phyloP scores from a whole-genome alignment of 2,888 invertebrate species.

The Aporophyla nigra region DNA sequence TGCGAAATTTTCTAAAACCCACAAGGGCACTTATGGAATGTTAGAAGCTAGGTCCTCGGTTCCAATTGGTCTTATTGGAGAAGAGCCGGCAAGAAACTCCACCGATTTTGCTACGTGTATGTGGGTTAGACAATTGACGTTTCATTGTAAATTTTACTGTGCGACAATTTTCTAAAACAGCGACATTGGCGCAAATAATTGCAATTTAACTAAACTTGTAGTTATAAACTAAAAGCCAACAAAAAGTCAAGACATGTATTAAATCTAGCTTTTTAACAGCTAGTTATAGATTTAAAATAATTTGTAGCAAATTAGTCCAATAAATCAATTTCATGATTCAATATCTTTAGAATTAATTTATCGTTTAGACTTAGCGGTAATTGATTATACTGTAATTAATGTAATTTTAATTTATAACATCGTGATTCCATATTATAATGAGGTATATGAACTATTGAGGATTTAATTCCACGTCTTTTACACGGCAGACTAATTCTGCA shows the following conservation, averaged over 20 bases:
- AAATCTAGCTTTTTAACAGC: slow-evolving; percentile 18
- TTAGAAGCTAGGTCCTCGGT: too few relatives aligned
- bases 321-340: slow-evolving; percentile 50
- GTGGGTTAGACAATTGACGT: too few relatives aligned
- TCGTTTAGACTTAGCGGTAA: slow-evolving; percentile 39
- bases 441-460: slow-evolving; percentile 27
- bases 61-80: too few relatives aligned
- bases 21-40: too few relatives aligned
- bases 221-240: slow-evolving; percentile 7
- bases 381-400: slow-evolving; percentile 54
- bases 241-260: slow-evolving; percentile 39
- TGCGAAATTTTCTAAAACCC: too few relatives aligned
- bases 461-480: slow-evolving; percentile 21
- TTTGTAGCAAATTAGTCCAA: slow-evolving; percentile 44
- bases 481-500: slow-evolving; percentile 22
- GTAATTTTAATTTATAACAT: slow-evolving; percentile 50
- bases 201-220: slow-evolving; percentile 8
- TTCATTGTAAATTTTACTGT: neutral
- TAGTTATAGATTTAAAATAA: slow-evolving; percentile 30
- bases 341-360: slow-evolving; percentile 55
- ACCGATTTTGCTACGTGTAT: too few relatives aligned
- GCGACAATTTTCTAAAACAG: neutral
- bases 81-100: too few relatives aligned
- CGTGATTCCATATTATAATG: slow-evolving; percentile 34
- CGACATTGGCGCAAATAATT: slow-evolving; percentile 15